Evolutionary conservation across 2,113 vertebrate genomes (phyloP).

Genomic region (Hoplias malabaricus): DNA sequence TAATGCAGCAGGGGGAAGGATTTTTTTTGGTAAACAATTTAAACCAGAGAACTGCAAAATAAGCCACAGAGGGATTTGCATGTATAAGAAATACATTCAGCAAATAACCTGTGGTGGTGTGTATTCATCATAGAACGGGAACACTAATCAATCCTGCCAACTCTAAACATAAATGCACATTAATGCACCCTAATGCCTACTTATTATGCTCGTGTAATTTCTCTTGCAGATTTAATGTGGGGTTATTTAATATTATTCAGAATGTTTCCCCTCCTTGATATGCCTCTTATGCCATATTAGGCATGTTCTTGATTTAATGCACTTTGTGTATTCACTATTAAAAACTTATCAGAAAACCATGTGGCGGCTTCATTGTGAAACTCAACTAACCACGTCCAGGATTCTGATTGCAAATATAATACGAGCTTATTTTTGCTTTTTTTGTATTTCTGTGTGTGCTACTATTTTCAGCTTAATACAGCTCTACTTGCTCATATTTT

Average conservation of each 20-base stretch:
- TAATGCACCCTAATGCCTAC: conserved; percentile 7
- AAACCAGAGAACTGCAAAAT: background rate
- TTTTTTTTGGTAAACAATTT: conserved; percentile 29
- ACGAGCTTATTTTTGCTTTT: background rate
- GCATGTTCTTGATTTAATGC: conserved; percentile 11
- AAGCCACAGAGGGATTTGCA: conserved; percentile 33
- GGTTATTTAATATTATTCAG: conserved; percentile 9
- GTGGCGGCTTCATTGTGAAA: background rate
- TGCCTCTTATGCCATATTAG: conserved; percentile 22
- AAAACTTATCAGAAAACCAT: conserved; percentile 22
- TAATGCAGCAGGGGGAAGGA: background rate
- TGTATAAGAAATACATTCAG: conserved; percentile 20
- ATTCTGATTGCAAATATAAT: conserved; percentile 13
- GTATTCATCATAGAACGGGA: conserved; percentile 26
- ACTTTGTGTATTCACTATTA: conserved; percentile 19
- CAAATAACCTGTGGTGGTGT: conserved; percentile 20
- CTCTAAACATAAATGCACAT: conserved; percentile 28
- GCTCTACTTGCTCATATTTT: background rate
- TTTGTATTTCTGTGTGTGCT: background rate
- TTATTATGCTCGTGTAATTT: conserved; percentile 30
- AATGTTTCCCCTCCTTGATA: conserved; percentile 20
- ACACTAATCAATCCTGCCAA: conserved; percentile 24
- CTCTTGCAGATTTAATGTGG: conserved; percentile 27
- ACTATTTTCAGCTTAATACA: background rate
- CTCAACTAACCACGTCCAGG: background rate